Evolutionary conservation across 2,113 vertebrate species (phyloP).

Genomic region (Rhabdornis inornatus): DNA sequence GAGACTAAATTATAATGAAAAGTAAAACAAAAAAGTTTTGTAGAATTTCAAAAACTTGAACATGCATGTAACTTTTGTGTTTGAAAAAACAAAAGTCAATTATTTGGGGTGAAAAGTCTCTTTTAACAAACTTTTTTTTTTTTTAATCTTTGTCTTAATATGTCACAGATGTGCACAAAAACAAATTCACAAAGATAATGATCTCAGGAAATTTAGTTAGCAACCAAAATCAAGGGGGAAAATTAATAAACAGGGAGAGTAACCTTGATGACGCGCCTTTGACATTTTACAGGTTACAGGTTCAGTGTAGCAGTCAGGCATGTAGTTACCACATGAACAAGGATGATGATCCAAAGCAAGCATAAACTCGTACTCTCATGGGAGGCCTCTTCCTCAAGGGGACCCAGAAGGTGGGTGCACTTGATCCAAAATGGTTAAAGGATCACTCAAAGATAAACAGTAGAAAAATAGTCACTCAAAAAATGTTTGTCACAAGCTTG

Average conservation of each 20-base stretch:
- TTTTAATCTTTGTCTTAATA: rapidly evolving
- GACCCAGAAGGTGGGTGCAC: neutral
- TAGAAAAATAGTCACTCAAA: neutral
- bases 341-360: neutral
- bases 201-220: neutral
- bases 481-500: neutral
- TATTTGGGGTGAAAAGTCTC: rapidly evolving
- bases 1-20: neutral
- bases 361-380: neutral
- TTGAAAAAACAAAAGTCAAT: neutral
- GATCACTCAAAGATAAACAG: neutral
- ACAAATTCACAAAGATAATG: neutral
- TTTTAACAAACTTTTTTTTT: neutral
- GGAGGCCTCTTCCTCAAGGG: neutral
- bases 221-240: neutral
- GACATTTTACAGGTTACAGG: neutral
- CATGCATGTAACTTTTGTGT: neutral
- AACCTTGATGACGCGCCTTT: neutral
- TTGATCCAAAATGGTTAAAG: neutral
- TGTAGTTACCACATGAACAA: neutral
- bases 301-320: neutral
- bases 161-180: too few relatives aligned
- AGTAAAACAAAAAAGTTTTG: neutral
- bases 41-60: neutral
- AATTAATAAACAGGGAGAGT: neutral